Evolutionary conservation across 2,113 vertebrate species (phyloP).

Genomic region (Aegotheles bennettii): DNA sequence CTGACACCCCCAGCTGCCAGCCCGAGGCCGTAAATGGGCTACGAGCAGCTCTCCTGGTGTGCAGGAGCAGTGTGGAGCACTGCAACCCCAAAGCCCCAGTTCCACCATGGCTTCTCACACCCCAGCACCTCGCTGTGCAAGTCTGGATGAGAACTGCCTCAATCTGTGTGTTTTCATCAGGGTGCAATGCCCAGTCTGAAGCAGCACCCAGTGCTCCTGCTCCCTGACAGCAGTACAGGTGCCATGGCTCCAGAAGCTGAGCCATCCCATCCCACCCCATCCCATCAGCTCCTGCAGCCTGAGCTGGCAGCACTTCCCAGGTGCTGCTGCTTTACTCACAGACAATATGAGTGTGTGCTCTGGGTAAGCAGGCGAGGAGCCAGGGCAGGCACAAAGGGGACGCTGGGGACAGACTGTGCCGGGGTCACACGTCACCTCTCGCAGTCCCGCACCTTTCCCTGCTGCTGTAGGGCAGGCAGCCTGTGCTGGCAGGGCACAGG

Average conservation of each 20-base stretch:
- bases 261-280: not conserved
- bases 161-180: too few relatives aligned
- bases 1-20: accelerated
- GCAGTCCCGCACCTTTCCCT: accelerated
- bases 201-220: not conserved
- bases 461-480: not conserved
- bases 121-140: accelerated
- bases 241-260: too few relatives aligned
- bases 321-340: not conserved
- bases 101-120: accelerated
- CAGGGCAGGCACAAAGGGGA: not conserved
- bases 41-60: too few relatives aligned
- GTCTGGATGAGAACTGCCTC: not conserved
- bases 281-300: too few relatives aligned
- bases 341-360: accelerated
- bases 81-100: not conserved
- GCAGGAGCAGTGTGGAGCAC: too few relatives aligned
- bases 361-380: not conserved
- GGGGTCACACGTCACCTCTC: not conserved
- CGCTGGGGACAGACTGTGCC: not conserved
- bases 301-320: not conserved
- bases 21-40: too few relatives aligned
- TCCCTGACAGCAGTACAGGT: not conserved
- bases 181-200: too few relatives aligned
- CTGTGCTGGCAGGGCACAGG: not conserved